Evolutionary conservation across 2,797 vertebrate genomes (phyloP).

Genomic region (Atherinosoma microstoma): DNA sequence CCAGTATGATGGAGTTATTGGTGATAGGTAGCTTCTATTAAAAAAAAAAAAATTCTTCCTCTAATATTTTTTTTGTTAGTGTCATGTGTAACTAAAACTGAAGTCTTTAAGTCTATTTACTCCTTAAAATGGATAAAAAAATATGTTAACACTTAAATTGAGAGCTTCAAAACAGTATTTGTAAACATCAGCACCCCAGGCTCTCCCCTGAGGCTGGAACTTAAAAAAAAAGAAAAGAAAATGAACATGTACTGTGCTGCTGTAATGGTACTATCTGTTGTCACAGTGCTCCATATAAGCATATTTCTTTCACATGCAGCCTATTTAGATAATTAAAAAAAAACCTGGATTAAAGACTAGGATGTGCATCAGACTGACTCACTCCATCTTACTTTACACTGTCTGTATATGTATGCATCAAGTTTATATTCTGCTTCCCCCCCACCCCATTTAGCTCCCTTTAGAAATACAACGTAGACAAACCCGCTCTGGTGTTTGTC

Average conservation of each 20-base stretch:
- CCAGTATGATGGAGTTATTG: conserved; percentile 65
- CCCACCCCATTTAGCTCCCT: background rate
- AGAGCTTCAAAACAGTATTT: background rate
- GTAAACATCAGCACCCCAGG: background rate
- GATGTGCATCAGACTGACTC: conserved; percentile 49
- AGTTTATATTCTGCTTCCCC: background rate
- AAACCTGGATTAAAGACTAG: conserved; percentile 45
- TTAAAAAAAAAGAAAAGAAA: background rate
- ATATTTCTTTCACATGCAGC: conserved; percentile 27
- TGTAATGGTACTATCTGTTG: background rate
- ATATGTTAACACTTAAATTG: background rate
- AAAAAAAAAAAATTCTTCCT: conserved; percentile 13
- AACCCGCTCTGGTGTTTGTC: background rate
- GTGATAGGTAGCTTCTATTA: conserved; percentile 28
- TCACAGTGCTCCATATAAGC: conserved; percentile 11
- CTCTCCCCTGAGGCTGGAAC: background rate
- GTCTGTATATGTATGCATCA: conserved; percentile 23
- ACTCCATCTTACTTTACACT: conserved; percentile 33
- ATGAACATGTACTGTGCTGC: background rate
- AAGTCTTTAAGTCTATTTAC: conserved; percentile 33
- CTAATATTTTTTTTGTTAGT: conserved; percentile 8
- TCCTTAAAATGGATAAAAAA: conserved; percentile 8
- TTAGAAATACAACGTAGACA: conserved; percentile 8
- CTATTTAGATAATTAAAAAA: conserved; percentile 29
- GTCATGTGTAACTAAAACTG: conserved; percentile 42